Base-by-base conservation (phyloP, 2,113 vertebrate genomes). In the Coptodon bakossiorum region DNA sequence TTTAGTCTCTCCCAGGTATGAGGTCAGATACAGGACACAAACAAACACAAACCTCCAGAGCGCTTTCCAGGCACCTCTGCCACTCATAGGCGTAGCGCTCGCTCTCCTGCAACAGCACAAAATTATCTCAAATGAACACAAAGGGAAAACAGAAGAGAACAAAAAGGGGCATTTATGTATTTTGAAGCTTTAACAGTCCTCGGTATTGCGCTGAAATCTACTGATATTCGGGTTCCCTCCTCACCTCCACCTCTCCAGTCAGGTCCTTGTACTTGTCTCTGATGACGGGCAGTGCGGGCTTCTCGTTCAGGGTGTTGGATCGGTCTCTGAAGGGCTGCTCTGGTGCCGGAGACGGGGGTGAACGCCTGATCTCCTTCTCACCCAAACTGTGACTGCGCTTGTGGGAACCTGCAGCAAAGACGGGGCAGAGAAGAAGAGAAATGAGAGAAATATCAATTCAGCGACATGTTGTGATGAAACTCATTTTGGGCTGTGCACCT, bases 251-350 rank as follows among this genome's bases (percentile, higher is more conserved):
- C 90, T 99, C 99, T 71, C 99, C 99, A 0, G 99, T 99, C 63
- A 99, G 96, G 90, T 99, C 98, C 95, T 98, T 99, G 97, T 99
- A 99, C 84, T 98, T 99, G 97, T 99, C 99, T 9, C 99, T 97
- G 95, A 99, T 99, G 89, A 99, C 96, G 0, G 99, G 99, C 94
- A 99, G 95, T 1, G 97, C 96, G 0, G 98, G 97, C 85, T 98
- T 99, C 96, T 99, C 99, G 5, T 95, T 99, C 27, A 99, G 95
- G 1, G 99, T 99, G 92, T 97, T 99, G 1, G 99, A 99, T 0
- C 98, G 96, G 86, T 99, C 99, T 89, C 98, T 95, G 89, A 99
- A 99, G 0, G 97, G 97, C 93, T 98, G 98, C 54, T 99, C 98
- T 38, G 96, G 93, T 22, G 96, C 97, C 0, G 97, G 96, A 73